These are phyloP conservation scores for Lepeophtheirus nordmannii DNA, from an alignment of 2,888 invertebrate genomes.

Conservation along the genomic window DNA sequence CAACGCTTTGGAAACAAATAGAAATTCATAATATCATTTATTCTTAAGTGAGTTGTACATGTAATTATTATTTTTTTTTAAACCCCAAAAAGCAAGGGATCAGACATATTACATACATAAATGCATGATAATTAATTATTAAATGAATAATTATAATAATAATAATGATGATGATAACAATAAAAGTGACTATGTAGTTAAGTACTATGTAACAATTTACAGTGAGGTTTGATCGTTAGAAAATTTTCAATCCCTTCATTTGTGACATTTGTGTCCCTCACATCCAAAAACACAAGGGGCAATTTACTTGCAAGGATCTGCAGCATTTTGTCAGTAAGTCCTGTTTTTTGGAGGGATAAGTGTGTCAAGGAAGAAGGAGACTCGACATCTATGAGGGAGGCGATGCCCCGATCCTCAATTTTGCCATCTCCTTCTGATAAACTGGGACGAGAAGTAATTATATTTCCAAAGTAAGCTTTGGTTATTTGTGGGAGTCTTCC, in stretches of 20 bases:
- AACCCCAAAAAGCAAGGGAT: no score
- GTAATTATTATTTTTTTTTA: no score
- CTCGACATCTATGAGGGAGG: slow-evolving; percentile 3
- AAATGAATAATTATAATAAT: no score
- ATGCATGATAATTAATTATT: no score
- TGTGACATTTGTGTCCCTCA: neutral
- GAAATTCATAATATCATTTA: no score
- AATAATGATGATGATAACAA: no score
- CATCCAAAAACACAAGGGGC: neutral
- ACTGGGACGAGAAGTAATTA: neutral
- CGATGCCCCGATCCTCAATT: neutral
- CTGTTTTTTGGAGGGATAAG: neutral
- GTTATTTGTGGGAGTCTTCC: slow-evolving; percentile 10
- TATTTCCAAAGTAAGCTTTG: neutral
- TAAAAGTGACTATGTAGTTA: neutral
- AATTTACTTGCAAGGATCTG: neutral
- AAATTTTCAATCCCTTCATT: neutral
- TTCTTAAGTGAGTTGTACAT: no score
- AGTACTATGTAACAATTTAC: neutral
- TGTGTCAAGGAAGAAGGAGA: neutral
- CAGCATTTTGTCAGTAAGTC: neutral
- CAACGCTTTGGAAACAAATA: no score
- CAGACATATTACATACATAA: no score
- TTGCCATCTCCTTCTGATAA: slow-evolving; percentile 8
- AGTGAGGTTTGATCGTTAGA: neutral